These are phyloP conservation scores for Atrina japonica DNA, from an alignment of 2,888 invertebrate genomes.

Conservation along the genomic window DNA sequence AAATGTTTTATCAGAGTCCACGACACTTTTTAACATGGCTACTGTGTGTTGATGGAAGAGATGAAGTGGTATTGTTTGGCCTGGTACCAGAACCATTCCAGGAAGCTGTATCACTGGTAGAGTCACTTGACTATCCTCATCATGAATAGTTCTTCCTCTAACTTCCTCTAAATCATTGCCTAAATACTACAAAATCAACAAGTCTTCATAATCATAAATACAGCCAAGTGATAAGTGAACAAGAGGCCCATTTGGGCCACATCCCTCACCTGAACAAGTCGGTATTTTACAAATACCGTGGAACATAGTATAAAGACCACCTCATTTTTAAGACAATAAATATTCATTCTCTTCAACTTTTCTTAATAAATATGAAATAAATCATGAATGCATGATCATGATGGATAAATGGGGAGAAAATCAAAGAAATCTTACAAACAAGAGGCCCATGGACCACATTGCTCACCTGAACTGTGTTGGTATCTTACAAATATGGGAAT, in stretches of 20 bases:
- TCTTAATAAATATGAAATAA: too few species aligned
- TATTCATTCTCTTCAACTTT: too few species aligned
- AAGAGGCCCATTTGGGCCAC: too few species aligned
- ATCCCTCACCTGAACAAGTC: too few species aligned
- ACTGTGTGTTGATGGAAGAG: constrained; percentile 83
- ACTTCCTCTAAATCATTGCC: constrained; percentile 85
- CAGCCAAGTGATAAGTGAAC: not conserved
- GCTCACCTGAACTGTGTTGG: too few species aligned
- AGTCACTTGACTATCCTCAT: constrained; percentile 81
- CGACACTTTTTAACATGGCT: constrained; percentile 84
- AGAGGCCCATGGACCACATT: too few species aligned
- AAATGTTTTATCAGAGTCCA: constrained; percentile 84
- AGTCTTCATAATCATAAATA: not conserved
- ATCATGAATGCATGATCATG: not conserved
- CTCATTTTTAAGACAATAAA: too few species aligned
- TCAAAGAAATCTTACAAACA: too few species aligned
- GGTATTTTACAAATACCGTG: not conserved
- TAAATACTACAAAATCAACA: constrained; percentile 82
- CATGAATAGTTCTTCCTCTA: constrained; percentile 85
- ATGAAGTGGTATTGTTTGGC: constrained; percentile 89
- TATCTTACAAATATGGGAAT: too few species aligned
- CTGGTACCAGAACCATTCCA: constrained; percentile 87
- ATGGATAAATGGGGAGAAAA: too few species aligned
- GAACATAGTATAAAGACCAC: too few species aligned
- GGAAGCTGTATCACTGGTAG: constrained; percentile 85